Evolutionary conservation across 2,113 vertebrate species (phyloP).

Genomic region (Maylandia zebra): DNA sequence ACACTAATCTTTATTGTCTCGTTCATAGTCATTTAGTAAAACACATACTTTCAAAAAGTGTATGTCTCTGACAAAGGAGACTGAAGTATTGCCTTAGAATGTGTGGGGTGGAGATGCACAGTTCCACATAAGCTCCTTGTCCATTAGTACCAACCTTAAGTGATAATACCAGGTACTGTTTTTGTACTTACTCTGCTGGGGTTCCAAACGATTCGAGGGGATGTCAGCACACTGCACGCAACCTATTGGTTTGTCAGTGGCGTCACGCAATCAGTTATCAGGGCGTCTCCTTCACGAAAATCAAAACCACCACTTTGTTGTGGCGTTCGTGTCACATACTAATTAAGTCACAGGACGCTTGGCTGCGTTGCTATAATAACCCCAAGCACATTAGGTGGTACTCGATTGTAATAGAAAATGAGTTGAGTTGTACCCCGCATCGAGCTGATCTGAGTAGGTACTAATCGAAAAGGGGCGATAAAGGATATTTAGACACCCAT

Average conservation of each 20-base stretch:
- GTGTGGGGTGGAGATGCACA: background rate
- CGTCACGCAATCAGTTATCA: fast-evolving
- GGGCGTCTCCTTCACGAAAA: fast-evolving
- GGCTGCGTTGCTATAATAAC: background rate
- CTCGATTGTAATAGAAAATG: background rate
- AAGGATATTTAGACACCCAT: background rate
- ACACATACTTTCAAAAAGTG: background rate
- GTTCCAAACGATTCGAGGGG: fast-evolving
- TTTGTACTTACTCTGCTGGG: background rate
- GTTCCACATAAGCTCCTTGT: background rate
- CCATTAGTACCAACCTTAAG: background rate
- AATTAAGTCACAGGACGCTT: background rate
- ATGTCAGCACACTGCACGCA: background rate
- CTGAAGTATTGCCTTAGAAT: background rate
- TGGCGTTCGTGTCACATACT: background rate
- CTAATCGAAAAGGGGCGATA: background rate
- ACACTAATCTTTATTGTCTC: background rate
- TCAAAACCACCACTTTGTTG: background rate
- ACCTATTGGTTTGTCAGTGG: background rate
- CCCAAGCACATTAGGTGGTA: background rate
- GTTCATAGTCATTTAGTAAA: background rate
- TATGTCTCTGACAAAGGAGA: background rate
- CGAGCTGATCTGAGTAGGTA: background rate
- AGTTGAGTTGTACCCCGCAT: background rate
- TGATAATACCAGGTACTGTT: background rate